These are phyloP conservation scores for Hecatera dysodea DNA, from an alignment of 2,888 invertebrate species.

Conservation along the genomic window DNA sequence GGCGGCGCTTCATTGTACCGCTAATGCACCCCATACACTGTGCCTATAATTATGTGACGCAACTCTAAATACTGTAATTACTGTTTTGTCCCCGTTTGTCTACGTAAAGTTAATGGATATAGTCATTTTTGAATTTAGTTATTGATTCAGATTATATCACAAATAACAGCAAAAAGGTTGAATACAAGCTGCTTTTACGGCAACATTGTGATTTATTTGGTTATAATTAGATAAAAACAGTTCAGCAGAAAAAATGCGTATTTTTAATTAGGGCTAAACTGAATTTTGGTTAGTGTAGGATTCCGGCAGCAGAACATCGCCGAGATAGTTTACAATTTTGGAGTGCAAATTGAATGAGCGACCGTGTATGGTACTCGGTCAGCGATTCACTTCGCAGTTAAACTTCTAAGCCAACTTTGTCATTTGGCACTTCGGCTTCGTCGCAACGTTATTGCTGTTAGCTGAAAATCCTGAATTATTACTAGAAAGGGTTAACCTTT, in stretches of 20 bases:
- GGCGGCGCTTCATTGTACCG: conserved; percentile 75
- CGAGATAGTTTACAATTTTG: conserved; percentile 52
- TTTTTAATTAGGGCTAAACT: background rate
- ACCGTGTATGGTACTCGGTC: conserved; percentile 58
- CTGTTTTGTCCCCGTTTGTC: conserved; percentile 82
- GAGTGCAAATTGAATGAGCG: conserved; percentile 62
- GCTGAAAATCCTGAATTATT: conserved; percentile 63
- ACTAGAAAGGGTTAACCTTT: conserved; percentile 61
- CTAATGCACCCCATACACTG: conserved; percentile 84
- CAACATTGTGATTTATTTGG: background rate
- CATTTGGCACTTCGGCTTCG: conserved; percentile 74
- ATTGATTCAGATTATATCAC: conserved; percentile 26
- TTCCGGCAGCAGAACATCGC: conserved; percentile 1
- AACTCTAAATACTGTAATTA: conserved; percentile 87
- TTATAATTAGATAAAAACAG: background rate
- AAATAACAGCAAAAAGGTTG: conserved; percentile 6
- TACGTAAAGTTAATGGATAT: conserved; percentile 79
- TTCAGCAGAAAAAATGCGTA: background rate
- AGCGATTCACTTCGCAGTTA: conserved; percentile 59
- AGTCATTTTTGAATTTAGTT: conserved; percentile 71
- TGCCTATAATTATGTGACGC: conserved; percentile 85
- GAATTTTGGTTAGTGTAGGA: background rate
- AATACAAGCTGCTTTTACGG: background rate
- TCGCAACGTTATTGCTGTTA: conserved; percentile 48
- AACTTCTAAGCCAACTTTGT: conserved; percentile 75